phyloP scores from a whole-genome alignment of 2,888 invertebrate genomes.

The Caenorhabditis afra region DNA sequence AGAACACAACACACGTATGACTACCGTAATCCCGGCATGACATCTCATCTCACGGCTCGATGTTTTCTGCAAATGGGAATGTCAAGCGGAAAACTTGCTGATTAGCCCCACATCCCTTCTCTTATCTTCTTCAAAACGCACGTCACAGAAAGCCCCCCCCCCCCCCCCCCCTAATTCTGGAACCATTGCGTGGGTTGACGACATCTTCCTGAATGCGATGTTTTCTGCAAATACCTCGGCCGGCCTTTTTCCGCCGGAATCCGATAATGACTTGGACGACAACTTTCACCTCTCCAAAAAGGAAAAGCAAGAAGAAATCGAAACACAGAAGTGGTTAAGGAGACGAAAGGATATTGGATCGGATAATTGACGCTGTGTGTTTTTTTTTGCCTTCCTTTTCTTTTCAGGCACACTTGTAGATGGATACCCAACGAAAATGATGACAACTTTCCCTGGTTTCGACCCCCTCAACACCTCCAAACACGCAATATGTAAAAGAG shows the following conservation, averaged over 20 bases:
- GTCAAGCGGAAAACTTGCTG: too few relatives aligned
- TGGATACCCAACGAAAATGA: not conserved
- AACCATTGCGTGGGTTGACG: slow-evolving; percentile 27
- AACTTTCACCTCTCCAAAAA: slow-evolving; percentile 39
- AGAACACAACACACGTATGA: not conserved
- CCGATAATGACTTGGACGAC: slow-evolving; percentile 54
- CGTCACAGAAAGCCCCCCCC: slow-evolving; percentile 4
- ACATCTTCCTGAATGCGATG: not conserved
- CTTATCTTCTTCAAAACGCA: slow-evolving; percentile 2
- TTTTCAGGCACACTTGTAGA: slow-evolving; percentile 22
- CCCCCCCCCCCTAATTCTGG: slow-evolving; percentile 14
- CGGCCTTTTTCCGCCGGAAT: slow-evolving; percentile 20
- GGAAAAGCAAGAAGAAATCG: too few relatives aligned
- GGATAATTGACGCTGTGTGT: slow-evolving; percentile 28
- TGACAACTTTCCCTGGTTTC: not conserved
- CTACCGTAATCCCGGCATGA: too few relatives aligned
- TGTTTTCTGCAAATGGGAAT: too few relatives aligned
- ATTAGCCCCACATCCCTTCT: not conserved
- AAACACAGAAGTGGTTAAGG: slow-evolving; percentile 37
- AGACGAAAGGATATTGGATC: not conserved
- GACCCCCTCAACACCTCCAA: not conserved
- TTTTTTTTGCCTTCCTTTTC: slow-evolving; percentile 9
- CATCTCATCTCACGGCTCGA: too few relatives aligned
- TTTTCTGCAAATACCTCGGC: too few relatives aligned
- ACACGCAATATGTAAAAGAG: not conserved